Evolutionary conservation across 2,113 vertebrate species (phyloP), one percentile per base, ranked within the genome.

Genomic region (Channa maculata): DNA sequence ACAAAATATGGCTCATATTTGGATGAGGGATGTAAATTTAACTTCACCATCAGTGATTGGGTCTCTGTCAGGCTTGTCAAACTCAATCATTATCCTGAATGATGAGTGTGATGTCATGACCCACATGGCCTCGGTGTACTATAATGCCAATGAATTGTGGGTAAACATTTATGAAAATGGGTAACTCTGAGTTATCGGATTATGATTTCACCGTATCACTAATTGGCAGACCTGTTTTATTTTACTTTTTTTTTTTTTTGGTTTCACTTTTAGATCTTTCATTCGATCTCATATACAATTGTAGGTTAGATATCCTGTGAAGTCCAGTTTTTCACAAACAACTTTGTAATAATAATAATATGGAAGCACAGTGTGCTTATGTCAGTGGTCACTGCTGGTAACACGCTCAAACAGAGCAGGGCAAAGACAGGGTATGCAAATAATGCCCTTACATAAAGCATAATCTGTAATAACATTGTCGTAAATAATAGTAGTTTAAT

Each of bases 1-100:
- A 66, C 39, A 69, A 86, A 72, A 61, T 74, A 72, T 84, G 67
- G 76, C 64, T 60, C 24, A 39, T 48, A 66, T 77, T 61, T 43
- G 24, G 24, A 24, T 73, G 58, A 75, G 63, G 45, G 83, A 84
- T 80, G 75, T 84, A 87, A 88, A 88, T 84, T 80, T 83, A 91
- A 86, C 86, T 81, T 71, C 24, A 34, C 77, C 50, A 64, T 57
- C 7, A 0, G 66, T 69, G 75, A 61, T 69, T 24, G n/a, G 34
- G 10, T 58, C 54, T 81, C 53, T 75, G 74, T 83, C 78, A 73
- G 69, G 60, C 77, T 54, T 68, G 77, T 89, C 77, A 64, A 65
- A 55, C 81, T 62, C 61, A 34, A 79, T 86, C 77, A 60, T 84
- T 86, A 77, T 78, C 77, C 43, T 52, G 43, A 70, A 57, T 75